These are phyloP conservation scores for Pygocentrus nattereri DNA, from an alignment of 2,797 vertebrate species.

Conservation along the genomic window DNA sequence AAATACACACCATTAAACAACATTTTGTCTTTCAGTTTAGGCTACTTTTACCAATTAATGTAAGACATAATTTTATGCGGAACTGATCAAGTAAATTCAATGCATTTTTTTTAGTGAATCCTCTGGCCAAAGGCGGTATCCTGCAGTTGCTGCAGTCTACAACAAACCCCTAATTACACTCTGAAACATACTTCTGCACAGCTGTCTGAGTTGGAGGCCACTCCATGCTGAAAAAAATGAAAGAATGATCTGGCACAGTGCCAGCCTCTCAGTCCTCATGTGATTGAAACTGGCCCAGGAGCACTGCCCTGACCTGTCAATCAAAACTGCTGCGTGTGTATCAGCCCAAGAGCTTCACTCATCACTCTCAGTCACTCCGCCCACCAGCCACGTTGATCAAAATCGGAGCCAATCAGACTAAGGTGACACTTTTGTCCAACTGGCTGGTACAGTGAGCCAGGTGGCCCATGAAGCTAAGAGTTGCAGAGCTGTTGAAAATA, in stretches of 20 bases:
- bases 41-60: not conserved
- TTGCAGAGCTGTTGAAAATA: not conserved
- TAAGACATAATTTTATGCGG: not conserved
- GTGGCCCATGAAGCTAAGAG: not conserved
- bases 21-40: not conserved
- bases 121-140: constrained; percentile 55
- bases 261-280: constrained; percentile 47
- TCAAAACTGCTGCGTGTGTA: constrained; percentile 32
- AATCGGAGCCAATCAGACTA: constrained; percentile 15
- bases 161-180: constrained; percentile 50
- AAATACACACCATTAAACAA: not conserved
- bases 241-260: constrained; percentile 35
- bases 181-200: constrained; percentile 51
- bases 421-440: constrained; percentile 16
- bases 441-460: not conserved
- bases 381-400: constrained; percentile 12
- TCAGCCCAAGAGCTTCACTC: constrained; percentile 30
- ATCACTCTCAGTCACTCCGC: not conserved
- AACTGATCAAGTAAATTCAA: not conserved
- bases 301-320: constrained; percentile 39
- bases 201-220: constrained; percentile 37
- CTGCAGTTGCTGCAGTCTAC: constrained; percentile 31
- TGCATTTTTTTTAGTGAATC: not conserved
- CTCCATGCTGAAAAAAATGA: not conserved
- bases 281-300: constrained; percentile 47